Evolutionary conservation across 2,797 vertebrate species (phyloP).

Genomic region (Petrocephalus sullivani): DNA sequence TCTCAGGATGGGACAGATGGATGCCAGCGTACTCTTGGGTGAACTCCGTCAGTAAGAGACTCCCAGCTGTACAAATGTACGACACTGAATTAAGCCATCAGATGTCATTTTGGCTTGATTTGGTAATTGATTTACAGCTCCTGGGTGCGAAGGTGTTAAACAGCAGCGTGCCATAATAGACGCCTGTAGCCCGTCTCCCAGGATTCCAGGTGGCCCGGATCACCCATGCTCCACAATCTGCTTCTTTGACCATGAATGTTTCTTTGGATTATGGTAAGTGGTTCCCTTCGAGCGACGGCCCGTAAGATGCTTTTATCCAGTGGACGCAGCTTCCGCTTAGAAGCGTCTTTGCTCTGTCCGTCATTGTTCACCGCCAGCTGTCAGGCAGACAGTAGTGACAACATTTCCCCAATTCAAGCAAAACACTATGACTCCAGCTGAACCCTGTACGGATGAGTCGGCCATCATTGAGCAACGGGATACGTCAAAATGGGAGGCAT

Average conservation of each 20-base stretch:
- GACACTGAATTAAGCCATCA: neutral
- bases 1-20: neutral
- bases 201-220: conserved; percentile 10
- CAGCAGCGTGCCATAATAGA: too few relatives aligned
- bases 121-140: neutral
- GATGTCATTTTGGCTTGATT: neutral
- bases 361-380: neutral
- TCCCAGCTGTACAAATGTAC: neutral
- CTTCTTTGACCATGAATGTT: neutral
- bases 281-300: neutral
- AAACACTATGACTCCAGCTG: neutral
- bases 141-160: neutral
- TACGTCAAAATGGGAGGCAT: neutral
- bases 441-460: neutral
- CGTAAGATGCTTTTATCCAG: neutral
- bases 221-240: neutral
- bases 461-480: neutral
- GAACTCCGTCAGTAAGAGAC: neutral
- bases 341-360: neutral
- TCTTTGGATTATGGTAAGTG: conserved; percentile 13
- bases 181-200: neutral
- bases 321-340: neutral
- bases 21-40: neutral
- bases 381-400: neutral
- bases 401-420: neutral